Evolutionary conservation across 2,113 vertebrate genomes (phyloP).

Genomic region (Ondatra zibethicus): DNA sequence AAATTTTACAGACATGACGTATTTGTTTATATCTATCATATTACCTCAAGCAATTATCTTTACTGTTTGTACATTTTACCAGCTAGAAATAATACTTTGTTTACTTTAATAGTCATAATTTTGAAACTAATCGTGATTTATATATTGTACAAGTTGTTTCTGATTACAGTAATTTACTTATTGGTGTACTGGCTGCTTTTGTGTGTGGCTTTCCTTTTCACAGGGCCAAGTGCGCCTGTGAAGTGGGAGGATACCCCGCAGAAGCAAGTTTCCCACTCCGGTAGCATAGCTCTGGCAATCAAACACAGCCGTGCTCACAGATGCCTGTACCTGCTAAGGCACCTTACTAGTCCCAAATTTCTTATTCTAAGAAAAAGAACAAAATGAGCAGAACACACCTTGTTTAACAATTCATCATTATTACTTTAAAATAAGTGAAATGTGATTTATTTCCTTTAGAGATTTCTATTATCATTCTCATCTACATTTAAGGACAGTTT

Average conservation of each 20-base stretch:
- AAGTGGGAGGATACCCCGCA: neutral
- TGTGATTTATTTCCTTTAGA: neutral
- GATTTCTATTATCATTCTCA: neutral
- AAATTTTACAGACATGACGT: neutral
- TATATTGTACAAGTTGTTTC: neutral
- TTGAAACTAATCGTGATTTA: neutral
- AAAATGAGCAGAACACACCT: neutral
- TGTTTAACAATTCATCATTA: neutral
- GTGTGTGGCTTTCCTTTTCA: neutral
- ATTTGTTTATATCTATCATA: neutral
- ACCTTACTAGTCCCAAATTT: neutral
- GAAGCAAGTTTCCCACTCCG: neutral
- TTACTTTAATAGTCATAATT: neutral
- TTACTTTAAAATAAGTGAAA: slow-evolving; percentile 13
- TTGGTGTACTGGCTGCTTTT: neutral
- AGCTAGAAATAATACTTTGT: neutral
- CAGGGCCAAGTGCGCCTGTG: neutral
- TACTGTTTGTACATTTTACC: neutral
- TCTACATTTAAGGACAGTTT: neutral
- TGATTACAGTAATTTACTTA: neutral
- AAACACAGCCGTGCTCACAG: neutral
- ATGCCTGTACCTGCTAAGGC: neutral
- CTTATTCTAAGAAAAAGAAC: neutral
- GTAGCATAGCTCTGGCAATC: neutral
- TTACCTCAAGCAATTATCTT: neutral